phyloP scores from a whole-genome alignment of 2,797 vertebrate genomes.

The Chelon auratus region DNA sequence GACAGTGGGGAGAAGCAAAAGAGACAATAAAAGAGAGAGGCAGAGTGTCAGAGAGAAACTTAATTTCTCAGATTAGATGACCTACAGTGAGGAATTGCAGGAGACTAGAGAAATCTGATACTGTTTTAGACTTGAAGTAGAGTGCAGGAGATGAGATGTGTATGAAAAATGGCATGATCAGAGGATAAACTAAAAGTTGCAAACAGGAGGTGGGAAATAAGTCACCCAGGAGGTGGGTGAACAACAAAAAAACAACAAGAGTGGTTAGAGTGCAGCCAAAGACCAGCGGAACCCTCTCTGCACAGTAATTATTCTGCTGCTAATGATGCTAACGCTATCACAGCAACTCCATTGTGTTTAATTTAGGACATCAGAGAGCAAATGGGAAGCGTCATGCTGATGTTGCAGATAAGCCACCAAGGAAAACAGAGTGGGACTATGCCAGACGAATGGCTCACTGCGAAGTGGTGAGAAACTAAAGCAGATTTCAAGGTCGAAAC shows the following conservation, averaged over 20 bases:
- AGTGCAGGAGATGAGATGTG: conserved; percentile 11
- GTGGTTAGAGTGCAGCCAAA: conserved; percentile 51
- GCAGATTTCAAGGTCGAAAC: conserved; percentile 16
- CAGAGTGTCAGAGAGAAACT: conserved; percentile 44
- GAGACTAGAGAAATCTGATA: conserved; percentile 23
- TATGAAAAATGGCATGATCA: conserved; percentile 23
- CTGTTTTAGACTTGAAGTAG: conserved; percentile 43
- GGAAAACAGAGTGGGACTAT: conserved; percentile 34
- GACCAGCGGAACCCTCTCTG: conserved; percentile 44
- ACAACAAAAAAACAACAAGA: conserved; percentile 45
- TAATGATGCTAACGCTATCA: conserved; percentile 71
- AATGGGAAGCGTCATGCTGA: conserved; percentile 45
- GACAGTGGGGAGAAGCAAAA: conserved; percentile 46
- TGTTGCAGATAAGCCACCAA: conserved; percentile 42
- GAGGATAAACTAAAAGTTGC: conserved; percentile 16
- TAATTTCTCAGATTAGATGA: conserved; percentile 49
- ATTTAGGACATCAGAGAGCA: conserved; percentile 67
- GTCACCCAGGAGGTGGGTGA: conserved; percentile 26
- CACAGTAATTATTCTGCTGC: conserved; percentile 67
- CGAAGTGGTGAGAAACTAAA: conserved; percentile 14
- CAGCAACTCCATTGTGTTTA: conserved; percentile 68
- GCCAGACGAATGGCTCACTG: conserved; percentile 26
- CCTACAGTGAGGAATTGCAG: conserved; percentile 42
- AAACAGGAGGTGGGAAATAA: conserved; percentile 31
- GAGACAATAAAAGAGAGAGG: conserved; percentile 19